A percentile compares a stretch with the other conserved stretches of the same genome.
phyloP scores from a whole-genome alignment of 2,113 vertebrate species.

The Felis chaus region DNA sequence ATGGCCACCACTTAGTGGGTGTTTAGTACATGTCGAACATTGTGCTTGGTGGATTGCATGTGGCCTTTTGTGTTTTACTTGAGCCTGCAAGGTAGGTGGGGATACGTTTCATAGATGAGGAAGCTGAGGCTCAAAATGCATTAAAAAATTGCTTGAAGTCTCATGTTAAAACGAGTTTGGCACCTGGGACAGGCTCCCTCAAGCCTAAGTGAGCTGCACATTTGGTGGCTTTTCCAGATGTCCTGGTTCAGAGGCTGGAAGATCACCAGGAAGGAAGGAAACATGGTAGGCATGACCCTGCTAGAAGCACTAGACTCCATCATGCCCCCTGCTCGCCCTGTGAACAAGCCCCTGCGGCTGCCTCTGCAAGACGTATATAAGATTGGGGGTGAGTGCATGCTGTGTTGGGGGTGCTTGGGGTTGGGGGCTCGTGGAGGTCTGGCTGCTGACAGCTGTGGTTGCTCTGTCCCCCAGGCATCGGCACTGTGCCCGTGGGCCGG shows the following conservation, averaged over 20 bases:
- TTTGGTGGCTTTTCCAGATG: constrained; percentile 78
- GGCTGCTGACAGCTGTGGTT: not conserved
- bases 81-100: not conserved
- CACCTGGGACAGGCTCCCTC: not conserved
- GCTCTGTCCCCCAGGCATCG: constrained; percentile 47
- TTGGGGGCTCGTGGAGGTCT: not conserved
- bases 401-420: not conserved
- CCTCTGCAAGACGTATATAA: constrained; percentile 73
- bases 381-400: constrained; percentile 82
- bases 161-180: not conserved
- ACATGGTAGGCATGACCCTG: constrained; percentile 80
- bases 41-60: not conserved
- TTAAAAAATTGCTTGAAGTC: not conserved
- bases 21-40: fast-evolving
- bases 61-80: not conserved
- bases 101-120: not conserved
- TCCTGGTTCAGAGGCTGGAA: constrained; percentile 89
- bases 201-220: not conserved
- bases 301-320: constrained; percentile 87
- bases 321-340: constrained; percentile 83
- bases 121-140: not conserved
- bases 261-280: constrained; percentile 86
- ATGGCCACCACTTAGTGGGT: not conserved
- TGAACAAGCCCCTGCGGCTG: constrained; percentile 86
- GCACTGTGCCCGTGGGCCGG: constrained; percentile 3